Evolutionary conservation across 92 coral and sea anemone species (phyloP).

Genomic region (Paramuricea clavata): DNA sequence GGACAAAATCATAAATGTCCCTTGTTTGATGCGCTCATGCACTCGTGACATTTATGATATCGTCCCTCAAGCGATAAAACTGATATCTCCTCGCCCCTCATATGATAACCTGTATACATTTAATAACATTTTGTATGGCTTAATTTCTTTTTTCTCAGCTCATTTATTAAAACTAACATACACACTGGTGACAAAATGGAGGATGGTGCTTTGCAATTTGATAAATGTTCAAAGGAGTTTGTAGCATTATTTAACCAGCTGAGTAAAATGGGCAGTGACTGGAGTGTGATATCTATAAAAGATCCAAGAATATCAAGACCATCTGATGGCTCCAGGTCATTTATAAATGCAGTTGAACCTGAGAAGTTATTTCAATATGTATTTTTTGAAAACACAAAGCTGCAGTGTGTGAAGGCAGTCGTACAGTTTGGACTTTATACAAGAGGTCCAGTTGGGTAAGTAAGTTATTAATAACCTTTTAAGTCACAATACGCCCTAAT

Average conservation of each 20-base stretch:
- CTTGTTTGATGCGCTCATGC: too few relatives aligned
- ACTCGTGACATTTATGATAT: too few relatives aligned
- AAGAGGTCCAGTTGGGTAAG: constrained; percentile 83
- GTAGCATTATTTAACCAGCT: constrained; percentile 71
- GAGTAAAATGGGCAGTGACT: constrained; percentile 66
- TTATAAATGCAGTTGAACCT: constrained; percentile 54
- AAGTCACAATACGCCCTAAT: too few relatives aligned
- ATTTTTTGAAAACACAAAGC: constrained; percentile 63
- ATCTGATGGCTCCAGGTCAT: constrained; percentile 65
- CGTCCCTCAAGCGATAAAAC: too few relatives aligned
- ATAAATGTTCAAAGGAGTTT: constrained; percentile 69
- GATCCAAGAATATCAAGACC: background rate
- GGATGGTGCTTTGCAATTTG: constrained; percentile 68
- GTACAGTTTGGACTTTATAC: constrained; percentile 87
- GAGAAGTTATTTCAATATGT: constrained; percentile 85
- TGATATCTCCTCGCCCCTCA: too few relatives aligned
- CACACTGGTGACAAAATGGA: constrained; percentile 6
- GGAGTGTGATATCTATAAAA: too few relatives aligned
- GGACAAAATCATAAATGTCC: too few relatives aligned
- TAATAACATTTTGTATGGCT: too few relatives aligned
- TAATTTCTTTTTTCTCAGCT: too few relatives aligned
- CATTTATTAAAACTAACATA: background rate
- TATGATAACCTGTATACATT: too few relatives aligned
- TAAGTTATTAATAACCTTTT: too few relatives aligned
- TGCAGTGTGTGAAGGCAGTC: constrained; percentile 73